Percentiles rank a stretch among this genome's conserved stretches.
These are phyloP conservation scores for Anodontia alba DNA, from an alignment of 2,888 invertebrate species.

Conservation along the genomic window DNA sequence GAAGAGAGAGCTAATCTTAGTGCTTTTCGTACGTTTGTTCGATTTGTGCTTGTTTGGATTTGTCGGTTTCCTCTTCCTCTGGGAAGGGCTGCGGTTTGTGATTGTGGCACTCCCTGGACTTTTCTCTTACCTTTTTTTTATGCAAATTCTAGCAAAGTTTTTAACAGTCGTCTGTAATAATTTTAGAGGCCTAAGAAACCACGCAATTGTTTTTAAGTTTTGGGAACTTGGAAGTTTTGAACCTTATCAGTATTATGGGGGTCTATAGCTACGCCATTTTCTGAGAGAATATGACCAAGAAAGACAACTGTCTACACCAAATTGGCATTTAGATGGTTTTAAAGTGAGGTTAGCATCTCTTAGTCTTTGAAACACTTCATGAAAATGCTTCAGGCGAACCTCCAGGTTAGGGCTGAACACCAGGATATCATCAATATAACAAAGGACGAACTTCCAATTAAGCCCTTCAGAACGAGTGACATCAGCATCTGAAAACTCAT, in stretches of 20 bases:
- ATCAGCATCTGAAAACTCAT: constrained; percentile 58
- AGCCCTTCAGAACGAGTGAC: constrained; percentile 49
- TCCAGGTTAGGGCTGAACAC: constrained; percentile 47
- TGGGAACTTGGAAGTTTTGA: constrained; percentile 45
- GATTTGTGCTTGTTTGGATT: too few relatives aligned
- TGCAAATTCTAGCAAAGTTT: constrained; percentile 44
- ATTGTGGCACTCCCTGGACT: too few relatives aligned
- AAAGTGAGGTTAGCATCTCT: constrained; percentile 49
- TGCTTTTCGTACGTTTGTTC: too few relatives aligned
- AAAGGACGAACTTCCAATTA: constrained; percentile 46
- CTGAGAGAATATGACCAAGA: constrained; percentile 52
- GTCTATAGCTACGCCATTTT: constrained; percentile 52
- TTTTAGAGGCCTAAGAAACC: constrained; percentile 60
- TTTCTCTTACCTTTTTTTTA: too few relatives aligned
- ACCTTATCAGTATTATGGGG: constrained; percentile 49
- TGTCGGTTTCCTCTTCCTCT: too few relatives aligned
- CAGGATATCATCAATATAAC: constrained; percentile 61
- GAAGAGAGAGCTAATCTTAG: too few relatives aligned
- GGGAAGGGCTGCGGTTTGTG: too few relatives aligned
- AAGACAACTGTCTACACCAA: constrained; percentile 45
- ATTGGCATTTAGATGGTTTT: constrained; percentile 58
- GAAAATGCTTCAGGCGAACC: constrained; percentile 50
- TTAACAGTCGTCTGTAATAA: constrained; percentile 57
- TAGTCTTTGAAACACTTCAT: constrained; percentile 50
- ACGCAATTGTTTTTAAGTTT: constrained; percentile 41